These are phyloP conservation scores for Oegoconia quadripuncta DNA, from an alignment of 2,888 invertebrate genomes.

Conservation along the genomic window DNA sequence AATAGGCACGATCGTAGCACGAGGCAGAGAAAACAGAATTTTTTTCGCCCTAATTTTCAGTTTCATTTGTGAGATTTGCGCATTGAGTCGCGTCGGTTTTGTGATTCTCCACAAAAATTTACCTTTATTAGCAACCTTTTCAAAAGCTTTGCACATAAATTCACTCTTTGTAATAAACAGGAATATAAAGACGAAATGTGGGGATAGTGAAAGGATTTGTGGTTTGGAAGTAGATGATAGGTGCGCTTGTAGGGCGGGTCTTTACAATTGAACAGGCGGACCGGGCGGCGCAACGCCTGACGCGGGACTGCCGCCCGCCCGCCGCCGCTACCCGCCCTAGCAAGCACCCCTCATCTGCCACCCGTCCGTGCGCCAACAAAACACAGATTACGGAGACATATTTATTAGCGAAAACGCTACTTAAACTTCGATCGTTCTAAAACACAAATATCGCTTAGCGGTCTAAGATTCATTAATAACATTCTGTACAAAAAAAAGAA, in stretches of 20 bases:
- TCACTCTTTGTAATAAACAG: not conserved
- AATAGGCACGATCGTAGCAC: no score
- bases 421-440: slow-evolving; percentile 59
- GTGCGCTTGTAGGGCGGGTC: slow-evolving; percentile 39
- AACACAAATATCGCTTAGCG: slow-evolving; percentile 34
- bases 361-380: slow-evolving; percentile 60
- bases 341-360: slow-evolving; percentile 34
- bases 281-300: slow-evolving; percentile 67
- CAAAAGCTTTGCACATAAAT: not conserved
- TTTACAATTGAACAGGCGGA: slow-evolving; percentile 45
- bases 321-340: slow-evolving; percentile 59
- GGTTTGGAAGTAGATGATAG: slow-evolving; percentile 26
- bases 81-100: slow-evolving; percentile 68
- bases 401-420: slow-evolving; percentile 74
- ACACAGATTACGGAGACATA: slow-evolving; percentile 69
- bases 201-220: slow-evolving; percentile 9
- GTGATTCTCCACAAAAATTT: slow-evolving; percentile 45
- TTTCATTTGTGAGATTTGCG: slow-evolving; percentile 64
- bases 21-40: slow-evolving; percentile 25
- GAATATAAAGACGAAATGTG: not conserved
- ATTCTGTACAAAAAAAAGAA: no score
- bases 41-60: slow-evolving; percentile 49
- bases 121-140: slow-evolving; percentile 32
- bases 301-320: slow-evolving; percentile 70
- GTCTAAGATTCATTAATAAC: slow-evolving; percentile 4